Conservation (phyloP, 1,140 invertebrate species). For the Leptonema lineaticorne region DNA sequence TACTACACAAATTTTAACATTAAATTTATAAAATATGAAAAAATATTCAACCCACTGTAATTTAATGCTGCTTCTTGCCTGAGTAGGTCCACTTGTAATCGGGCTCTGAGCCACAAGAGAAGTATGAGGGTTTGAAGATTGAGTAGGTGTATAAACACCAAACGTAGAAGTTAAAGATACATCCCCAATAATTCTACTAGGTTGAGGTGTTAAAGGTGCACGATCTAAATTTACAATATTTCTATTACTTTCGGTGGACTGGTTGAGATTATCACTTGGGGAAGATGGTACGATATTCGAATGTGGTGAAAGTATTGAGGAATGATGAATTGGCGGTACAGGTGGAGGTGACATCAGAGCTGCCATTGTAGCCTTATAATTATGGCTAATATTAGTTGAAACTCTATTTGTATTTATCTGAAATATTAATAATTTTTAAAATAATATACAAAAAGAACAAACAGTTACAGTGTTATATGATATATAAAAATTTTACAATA, state of each 20-base stretch:
- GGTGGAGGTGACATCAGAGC: slow-evolving; percentile 5
- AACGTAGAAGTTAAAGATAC: slow-evolving; percentile 36
- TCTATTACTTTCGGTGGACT: background rate
- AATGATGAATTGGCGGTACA: background rate
- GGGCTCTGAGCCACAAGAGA: slow-evolving; percentile 51
- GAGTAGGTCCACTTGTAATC: slow-evolving; percentile 51
- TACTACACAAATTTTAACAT: too few species aligned
- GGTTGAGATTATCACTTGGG: too few species aligned
- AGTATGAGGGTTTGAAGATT: slow-evolving; percentile 48
- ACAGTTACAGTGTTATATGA: too few species aligned
- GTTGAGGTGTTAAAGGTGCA: slow-evolving; percentile 8
- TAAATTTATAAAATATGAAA: background rate
- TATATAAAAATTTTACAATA: too few species aligned
- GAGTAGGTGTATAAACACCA: slow-evolving; percentile 30
- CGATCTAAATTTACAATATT: background rate
- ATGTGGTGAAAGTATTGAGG: background rate
- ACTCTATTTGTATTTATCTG: too few species aligned
- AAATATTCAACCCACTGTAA: slow-evolving; percentile 48
- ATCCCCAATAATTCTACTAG: slow-evolving; percentile 36
- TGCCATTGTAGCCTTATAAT: too few species aligned
- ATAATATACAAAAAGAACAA: too few species aligned
- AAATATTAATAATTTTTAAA: too few species aligned
- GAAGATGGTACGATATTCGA: background rate
- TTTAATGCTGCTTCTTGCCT: slow-evolving; percentile 55
- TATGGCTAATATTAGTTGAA: too few species aligned